Conservation (phyloP, 2,888 invertebrate species). For the Phlogophora meticulosa region DNA sequence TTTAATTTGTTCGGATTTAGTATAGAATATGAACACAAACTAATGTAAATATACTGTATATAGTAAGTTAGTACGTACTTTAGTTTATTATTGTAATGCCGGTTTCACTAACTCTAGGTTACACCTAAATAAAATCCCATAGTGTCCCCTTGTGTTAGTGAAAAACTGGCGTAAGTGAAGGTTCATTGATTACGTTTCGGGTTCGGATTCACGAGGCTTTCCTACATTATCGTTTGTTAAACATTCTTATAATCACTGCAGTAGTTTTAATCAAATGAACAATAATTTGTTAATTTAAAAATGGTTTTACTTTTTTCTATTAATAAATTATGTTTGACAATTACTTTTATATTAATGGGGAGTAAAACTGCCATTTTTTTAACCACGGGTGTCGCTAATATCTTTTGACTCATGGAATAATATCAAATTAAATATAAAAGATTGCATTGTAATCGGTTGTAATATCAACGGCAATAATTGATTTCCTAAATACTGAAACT, state of each 20-base stretch:
- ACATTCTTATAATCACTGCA: conserved; percentile 83
- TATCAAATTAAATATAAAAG: too few species aligned
- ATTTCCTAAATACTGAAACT: too few species aligned
- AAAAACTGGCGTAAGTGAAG: conserved; percentile 10
- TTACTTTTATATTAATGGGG: conserved; percentile 13
- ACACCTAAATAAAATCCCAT: too few species aligned
- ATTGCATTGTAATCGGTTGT: too few species aligned
- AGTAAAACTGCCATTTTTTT: too few species aligned
- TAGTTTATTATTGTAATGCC: conserved; percentile 24
- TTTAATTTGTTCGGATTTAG: conserved; percentile 46
- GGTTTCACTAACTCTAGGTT: too few species aligned
- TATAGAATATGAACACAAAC: conserved; percentile 33
- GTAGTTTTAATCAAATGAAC: conserved; percentile 16
- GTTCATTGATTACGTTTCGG: conserved; percentile 30
- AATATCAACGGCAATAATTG: too few species aligned
- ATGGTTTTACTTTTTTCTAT: conserved; percentile 24
- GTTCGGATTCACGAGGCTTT: conserved; percentile 64
- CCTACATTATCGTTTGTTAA: conserved; percentile 73
- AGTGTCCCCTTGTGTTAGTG: too few species aligned
- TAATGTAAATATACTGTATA: conserved; percentile 61
- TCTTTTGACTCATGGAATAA: too few species aligned
- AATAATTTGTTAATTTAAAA: conserved; percentile 29
- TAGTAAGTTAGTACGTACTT: conserved; percentile 43
- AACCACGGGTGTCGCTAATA: too few species aligned
- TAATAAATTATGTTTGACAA: conserved; percentile 43